Percentiles rank a stretch among this genome's conserved stretches.
phyloP scores from a whole-genome alignment of 1,140 invertebrate species.

The Lordiphosa collinella region DNA sequence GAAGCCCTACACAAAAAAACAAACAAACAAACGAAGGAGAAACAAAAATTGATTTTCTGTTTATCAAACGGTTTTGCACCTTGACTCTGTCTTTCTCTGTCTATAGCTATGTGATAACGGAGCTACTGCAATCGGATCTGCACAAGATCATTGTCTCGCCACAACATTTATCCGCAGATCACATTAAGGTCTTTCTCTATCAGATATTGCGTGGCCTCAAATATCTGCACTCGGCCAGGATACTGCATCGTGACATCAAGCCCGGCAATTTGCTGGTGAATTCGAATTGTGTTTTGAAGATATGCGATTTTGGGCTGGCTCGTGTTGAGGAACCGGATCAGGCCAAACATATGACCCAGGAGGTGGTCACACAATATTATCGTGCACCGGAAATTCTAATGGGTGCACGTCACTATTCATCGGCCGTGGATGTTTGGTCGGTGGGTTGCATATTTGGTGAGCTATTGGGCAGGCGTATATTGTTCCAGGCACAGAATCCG shows the following conservation, averaged over 20 bases:
- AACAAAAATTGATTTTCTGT: constrained; percentile 1
- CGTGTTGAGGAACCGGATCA: constrained; percentile 95
- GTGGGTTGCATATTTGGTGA: constrained; percentile 99
- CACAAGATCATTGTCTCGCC: constrained; percentile 99
- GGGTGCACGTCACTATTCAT: constrained; percentile 98
- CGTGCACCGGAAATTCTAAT: constrained; percentile 98
- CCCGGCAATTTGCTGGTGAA: constrained; percentile 99
- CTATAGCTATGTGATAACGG: constrained; percentile 98
- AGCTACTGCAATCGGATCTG: constrained; percentile 99
- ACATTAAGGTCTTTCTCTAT: constrained; percentile 99
- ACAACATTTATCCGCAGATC: constrained; percentile 97
- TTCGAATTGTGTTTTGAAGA: constrained; percentile 99
- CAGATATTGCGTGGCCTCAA: constrained; percentile 99
- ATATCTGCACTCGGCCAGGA: constrained; percentile 98
- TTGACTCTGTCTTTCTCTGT: constrained; percentile 24
- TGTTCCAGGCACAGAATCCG: constrained; percentile 97
- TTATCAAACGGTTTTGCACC: constrained; percentile 29
- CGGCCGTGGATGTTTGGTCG: constrained; percentile 98
- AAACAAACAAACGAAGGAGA: constrained; percentile 1
- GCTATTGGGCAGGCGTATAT: constrained; percentile 94
- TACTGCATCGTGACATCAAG: constrained; percentile 99
- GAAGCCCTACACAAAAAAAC: too few species aligned
- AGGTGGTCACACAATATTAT: constrained; percentile 99
- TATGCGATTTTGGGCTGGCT: constrained; percentile 98
- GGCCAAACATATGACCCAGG: constrained; percentile 98